phyloP scores from a whole-genome alignment of 2,888 invertebrate genomes.

The Limnephilus rhombicus region DNA sequence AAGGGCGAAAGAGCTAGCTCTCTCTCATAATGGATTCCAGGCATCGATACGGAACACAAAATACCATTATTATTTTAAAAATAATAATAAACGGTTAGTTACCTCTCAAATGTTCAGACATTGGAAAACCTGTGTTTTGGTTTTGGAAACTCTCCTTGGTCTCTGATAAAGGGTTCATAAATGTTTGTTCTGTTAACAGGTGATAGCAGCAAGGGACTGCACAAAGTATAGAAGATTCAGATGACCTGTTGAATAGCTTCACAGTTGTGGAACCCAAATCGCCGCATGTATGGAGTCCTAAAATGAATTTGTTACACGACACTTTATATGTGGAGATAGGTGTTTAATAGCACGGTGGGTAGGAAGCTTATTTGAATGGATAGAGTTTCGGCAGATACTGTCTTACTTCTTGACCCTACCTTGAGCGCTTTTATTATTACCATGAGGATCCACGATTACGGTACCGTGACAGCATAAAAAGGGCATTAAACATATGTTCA shows the following conservation, averaged over 20 bases:
- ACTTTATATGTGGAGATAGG: too few relatives aligned
- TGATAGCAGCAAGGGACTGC: constrained; percentile 96
- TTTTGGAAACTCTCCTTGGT: constrained; percentile 68
- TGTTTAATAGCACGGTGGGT: too few relatives aligned
- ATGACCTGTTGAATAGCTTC: constrained; percentile 80
- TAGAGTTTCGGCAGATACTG: too few relatives aligned
- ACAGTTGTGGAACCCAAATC: constrained; percentile 86
- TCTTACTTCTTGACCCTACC: not conserved
- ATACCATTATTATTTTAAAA: not conserved
- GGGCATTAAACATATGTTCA: too few relatives aligned
- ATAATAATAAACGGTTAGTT: not conserved
- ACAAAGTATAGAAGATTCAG: constrained; percentile 80
- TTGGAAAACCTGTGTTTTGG: constrained; percentile 80
- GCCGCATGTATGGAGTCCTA: constrained; percentile 94
- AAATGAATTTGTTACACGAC: constrained; percentile 13
- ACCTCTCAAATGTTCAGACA: constrained; percentile 80
- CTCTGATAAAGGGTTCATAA: constrained; percentile 69
- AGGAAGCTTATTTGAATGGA: too few relatives aligned
- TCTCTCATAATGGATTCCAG: too few relatives aligned
- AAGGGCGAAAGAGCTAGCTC: too few relatives aligned
- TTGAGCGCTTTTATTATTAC: too few relatives aligned
- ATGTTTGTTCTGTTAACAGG: constrained; percentile 81
- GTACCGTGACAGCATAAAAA: too few relatives aligned
- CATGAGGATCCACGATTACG: too few relatives aligned
- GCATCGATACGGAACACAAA: too few relatives aligned